A percentile compares a stretch with the other conserved stretches of the same genome.
Evolutionary conservation across 2,888 invertebrate species (phyloP).

Genomic region (Agriotes lineatus): DNA sequence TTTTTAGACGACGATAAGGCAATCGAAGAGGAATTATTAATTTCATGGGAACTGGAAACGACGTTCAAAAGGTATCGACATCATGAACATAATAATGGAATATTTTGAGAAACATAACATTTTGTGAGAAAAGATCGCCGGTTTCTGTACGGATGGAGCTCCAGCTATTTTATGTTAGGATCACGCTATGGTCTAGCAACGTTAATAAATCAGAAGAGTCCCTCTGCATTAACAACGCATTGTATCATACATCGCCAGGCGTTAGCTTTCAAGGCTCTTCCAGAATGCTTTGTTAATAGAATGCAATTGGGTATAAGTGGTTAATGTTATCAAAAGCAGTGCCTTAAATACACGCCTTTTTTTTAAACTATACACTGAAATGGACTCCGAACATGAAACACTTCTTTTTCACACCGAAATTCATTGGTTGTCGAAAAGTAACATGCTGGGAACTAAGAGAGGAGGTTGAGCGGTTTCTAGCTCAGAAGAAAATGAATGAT

Average conservation of each 20-base stretch:
- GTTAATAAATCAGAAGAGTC: too few relatives aligned
- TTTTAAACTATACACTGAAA: slow-evolving; percentile 28
- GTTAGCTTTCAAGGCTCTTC: too few relatives aligned
- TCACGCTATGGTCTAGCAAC: background rate
- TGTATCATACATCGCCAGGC: slow-evolving; percentile 28
- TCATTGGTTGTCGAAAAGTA: slow-evolving; percentile 6
- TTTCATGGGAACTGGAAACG: too few relatives aligned
- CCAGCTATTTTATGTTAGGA: background rate
- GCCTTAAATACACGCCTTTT: slow-evolving; percentile 20
- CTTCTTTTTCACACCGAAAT: slow-evolving; percentile 25
- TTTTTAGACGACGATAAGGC: too few relatives aligned
- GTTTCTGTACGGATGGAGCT: too few relatives aligned
- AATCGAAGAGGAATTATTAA: too few relatives aligned
- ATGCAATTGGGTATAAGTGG: too few relatives aligned
- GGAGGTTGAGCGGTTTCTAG: background rate
- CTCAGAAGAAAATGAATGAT: background rate
- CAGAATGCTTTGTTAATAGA: slow-evolving; percentile 7
- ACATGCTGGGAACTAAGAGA: slow-evolving; percentile 9
- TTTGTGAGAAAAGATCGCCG: background rate
- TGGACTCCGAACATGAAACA: slow-evolving; percentile 14
- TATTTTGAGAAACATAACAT: background rate
- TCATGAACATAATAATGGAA: too few relatives aligned
- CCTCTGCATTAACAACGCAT: too few relatives aligned
- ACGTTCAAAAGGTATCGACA: too few relatives aligned
- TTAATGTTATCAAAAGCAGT: slow-evolving; percentile 26